Percentiles rank a stretch among this genome's conserved stretches.
Conservation (phyloP, 2,113 vertebrate genomes). For the Ophiodon elongatus region DNA sequence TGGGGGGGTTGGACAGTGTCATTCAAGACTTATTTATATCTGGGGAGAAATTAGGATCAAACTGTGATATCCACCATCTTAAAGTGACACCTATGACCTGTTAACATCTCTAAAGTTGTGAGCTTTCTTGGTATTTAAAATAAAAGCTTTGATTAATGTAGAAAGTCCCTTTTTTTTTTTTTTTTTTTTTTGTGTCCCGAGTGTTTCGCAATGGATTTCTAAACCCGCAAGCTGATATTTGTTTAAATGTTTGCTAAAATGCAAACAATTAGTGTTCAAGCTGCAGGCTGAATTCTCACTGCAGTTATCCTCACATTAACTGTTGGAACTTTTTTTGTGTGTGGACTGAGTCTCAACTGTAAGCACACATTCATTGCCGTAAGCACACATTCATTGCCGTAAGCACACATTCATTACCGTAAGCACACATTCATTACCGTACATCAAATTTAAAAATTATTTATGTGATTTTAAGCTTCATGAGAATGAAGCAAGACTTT, state of each 20-base stretch:
- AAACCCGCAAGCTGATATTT: neutral
- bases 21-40: too few relatives aligned
- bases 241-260: neutral
- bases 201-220: neutral
- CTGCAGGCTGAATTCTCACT: neutral
- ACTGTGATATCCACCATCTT: neutral
- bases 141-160: neutral
- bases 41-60: neutral
- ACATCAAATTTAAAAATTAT: neutral
- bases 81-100: neutral
- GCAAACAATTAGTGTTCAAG: neutral
- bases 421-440: neutral
- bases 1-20: neutral
- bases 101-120: neutral
- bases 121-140: slow-evolving; percentile 6
- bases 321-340: neutral
- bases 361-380: neutral
- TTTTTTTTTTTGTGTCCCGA: neutral
- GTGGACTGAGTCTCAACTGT: neutral
- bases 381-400: neutral
- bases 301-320: neutral
- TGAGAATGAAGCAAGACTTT: neutral
- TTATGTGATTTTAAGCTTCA: neutral
- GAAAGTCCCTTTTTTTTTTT: neutral
- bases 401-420: too few relatives aligned